A percentile compares a stretch with the other conserved stretches of the same genome.
phyloP scores from a whole-genome alignment of 2,888 invertebrate species.

The Xestia ashworthii region DNA sequence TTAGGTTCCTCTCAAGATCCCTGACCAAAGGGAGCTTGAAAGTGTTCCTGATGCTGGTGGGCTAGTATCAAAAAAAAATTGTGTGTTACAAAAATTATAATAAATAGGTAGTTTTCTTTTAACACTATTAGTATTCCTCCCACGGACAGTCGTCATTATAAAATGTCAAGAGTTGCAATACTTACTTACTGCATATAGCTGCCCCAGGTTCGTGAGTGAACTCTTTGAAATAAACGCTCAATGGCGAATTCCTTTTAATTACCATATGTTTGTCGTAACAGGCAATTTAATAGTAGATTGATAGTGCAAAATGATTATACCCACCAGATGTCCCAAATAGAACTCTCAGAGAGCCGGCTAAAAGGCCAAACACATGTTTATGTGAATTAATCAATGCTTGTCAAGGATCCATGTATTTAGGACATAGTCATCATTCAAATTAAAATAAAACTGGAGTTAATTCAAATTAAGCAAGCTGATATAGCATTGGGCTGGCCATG shows the following conservation, averaged over 20 bases:
- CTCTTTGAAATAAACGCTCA: neutral
- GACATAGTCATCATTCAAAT: neutral
- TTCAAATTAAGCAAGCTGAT: too few species aligned
- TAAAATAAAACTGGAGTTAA: neutral
- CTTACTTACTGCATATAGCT: neutral
- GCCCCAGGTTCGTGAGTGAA: neutral
- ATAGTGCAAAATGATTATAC: neutral
- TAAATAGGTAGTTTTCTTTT: neutral
- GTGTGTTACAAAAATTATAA: neutral
- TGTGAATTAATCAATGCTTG: constrained; percentile 4
- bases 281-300: constrained; percentile 9
- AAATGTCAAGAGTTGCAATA: neutral
- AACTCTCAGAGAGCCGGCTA: neutral
- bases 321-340: neutral
- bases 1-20: neutral
- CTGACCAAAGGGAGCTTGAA: neutral
- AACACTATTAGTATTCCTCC: neutral
- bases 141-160: neutral
- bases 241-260: constrained; percentile 14
- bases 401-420: neutral
- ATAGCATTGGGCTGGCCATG: neutral
- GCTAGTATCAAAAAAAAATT: neutral
- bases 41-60: neutral
- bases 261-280: constrained; percentile 9
- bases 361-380: constrained; percentile 5